phyloP scores from a whole-genome alignment of 1,140 invertebrate genomes.

The Caerostris darwini region DNA sequence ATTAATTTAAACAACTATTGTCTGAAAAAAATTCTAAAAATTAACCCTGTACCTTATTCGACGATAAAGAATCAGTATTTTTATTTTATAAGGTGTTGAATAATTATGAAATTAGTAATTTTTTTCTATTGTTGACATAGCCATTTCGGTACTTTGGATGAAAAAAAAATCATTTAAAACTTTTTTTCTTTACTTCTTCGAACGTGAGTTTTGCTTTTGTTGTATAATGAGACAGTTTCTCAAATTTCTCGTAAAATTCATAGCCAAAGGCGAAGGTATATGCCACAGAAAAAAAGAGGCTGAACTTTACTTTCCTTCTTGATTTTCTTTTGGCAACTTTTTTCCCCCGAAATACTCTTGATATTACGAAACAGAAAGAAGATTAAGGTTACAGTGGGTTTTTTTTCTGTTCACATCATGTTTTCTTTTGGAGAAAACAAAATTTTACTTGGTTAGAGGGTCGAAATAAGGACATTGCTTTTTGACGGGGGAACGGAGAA shows the following conservation, averaged over 20 bases:
- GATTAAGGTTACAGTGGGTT: constrained; percentile 44
- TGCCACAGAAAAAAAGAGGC: neutral
- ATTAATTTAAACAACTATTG: neutral
- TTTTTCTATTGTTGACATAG: neutral
- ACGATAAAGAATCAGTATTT: constrained; percentile 30
- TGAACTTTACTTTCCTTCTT: constrained; percentile 1
- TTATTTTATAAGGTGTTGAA: constrained; percentile 39
- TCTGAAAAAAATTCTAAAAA: constrained; percentile 7
- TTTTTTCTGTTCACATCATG: constrained; percentile 27
- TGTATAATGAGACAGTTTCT: constrained; percentile 65
- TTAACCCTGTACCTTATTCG: neutral
- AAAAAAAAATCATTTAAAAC: neutral
- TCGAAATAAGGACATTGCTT: constrained; percentile 45
- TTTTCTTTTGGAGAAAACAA: constrained; percentile 62
- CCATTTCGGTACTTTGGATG: constrained; percentile 3
- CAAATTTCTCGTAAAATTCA: constrained; percentile 61
- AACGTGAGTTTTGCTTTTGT: constrained; percentile 40
- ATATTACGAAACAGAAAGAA: constrained; percentile 55
- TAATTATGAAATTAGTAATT: constrained; percentile 26
- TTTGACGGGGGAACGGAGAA: neutral
- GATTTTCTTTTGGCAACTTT: constrained; percentile 2
- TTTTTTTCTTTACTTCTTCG: constrained; percentile 10
- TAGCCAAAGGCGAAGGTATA: constrained; percentile 24
- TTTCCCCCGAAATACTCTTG: constrained; percentile 12
- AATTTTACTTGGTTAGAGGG: constrained; percentile 56